phyloP scores from a whole-genome alignment of 2,797 vertebrate species.

The Melanotaenia maccullochi region DNA sequence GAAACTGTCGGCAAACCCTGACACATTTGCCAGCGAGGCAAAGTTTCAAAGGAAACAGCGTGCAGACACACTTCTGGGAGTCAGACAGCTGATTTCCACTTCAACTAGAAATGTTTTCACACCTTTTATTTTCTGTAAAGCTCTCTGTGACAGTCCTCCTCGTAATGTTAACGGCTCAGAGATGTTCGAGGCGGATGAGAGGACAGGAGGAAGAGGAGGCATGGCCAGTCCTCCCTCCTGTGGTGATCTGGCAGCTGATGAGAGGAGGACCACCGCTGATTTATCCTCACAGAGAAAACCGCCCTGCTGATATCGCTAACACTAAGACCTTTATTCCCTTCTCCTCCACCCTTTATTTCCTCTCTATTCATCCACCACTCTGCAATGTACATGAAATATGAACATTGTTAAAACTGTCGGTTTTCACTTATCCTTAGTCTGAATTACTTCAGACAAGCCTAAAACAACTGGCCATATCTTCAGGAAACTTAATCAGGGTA shows the following conservation, averaged over 20 bases:
- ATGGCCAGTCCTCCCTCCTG: conserved; percentile 20
- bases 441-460: neutral
- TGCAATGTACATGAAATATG: neutral
- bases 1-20: conserved; percentile 23
- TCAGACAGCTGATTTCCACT: conserved; percentile 7
- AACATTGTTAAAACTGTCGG: neutral
- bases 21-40: conserved; percentile 32
- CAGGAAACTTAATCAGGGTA: neutral
- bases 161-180: neutral
- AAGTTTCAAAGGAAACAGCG: conserved; percentile 9
- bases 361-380: neutral
- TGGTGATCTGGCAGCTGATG: conserved; percentile 64
- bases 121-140: conserved; percentile 19
- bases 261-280: conserved; percentile 58
- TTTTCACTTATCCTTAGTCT: neutral
- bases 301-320: conserved; percentile 42
- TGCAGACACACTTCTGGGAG: neutral
- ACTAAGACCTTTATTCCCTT: conserved; percentile 26
- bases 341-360: neutral
- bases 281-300: conserved; percentile 46
- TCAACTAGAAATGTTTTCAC: neutral
- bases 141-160: neutral
- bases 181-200: conserved; percentile 1
- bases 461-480: neutral
- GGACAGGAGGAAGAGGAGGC: conserved; percentile 8